phyloP scores from a whole-genome alignment of 2,888 invertebrate species.

The Leptarthrus brevirostris region DNA sequence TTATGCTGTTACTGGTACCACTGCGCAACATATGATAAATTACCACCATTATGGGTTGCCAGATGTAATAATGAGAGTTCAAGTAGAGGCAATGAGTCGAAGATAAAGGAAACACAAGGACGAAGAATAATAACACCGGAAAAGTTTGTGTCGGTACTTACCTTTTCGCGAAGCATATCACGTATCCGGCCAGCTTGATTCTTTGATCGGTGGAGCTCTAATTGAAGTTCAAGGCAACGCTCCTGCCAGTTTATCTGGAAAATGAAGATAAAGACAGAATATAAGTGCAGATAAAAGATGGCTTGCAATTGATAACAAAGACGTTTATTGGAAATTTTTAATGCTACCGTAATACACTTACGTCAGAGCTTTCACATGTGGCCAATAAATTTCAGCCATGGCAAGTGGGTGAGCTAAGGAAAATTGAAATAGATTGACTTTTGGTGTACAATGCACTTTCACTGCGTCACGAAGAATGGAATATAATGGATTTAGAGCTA shows the following conservation, averaged over 20 bases:
- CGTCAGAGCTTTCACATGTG: background rate
- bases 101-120: slow-evolving; percentile 16
- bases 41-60: slow-evolving; percentile 48
- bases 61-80: slow-evolving; percentile 47
- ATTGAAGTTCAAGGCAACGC: slow-evolving; percentile 84
- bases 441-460: no score
- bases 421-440: background rate
- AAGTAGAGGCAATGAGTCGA: slow-evolving; percentile 36
- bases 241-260: slow-evolving; percentile 87
- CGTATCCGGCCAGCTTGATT: slow-evolving; percentile 88
- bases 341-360: background rate
- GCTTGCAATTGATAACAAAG: slow-evolving; percentile 28
- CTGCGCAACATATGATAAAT: slow-evolving; percentile 49
- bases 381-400: background rate
- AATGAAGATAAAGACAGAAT: background rate
- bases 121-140: slow-evolving; percentile 1
- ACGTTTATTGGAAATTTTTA: slow-evolving; percentile 25
- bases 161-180: slow-evolving; percentile 92
- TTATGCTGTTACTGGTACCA: slow-evolving; percentile 16
- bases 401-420: background rate
- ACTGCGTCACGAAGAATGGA: no score
- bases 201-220: slow-evolving; percentile 86
- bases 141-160: slow-evolving; percentile 65
- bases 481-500: no score
- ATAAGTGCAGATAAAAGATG: slow-evolving; percentile 13